Percentiles rank a stretch among this genome's conserved stretches.
phyloP scores from a whole-genome alignment of 2,888 invertebrate species.

The Graphium colonna region DNA sequence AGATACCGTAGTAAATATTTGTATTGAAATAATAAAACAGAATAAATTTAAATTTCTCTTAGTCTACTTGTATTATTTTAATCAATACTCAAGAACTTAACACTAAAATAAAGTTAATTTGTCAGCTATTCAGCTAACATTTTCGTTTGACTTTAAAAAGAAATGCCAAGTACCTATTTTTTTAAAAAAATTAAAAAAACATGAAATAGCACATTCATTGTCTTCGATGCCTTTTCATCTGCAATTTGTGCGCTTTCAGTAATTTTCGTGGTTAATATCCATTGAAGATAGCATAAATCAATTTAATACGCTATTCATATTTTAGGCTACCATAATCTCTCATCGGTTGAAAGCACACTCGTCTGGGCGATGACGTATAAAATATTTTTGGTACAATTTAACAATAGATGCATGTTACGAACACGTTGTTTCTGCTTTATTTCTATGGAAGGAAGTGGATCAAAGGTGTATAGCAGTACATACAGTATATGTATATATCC shows the following conservation, averaged over 20 bases:
- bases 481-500: too few relatives aligned
- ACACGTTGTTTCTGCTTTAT: not conserved
- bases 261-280: slow-evolving; percentile 9
- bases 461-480: too few relatives aligned
- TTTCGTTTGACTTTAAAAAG: too few relatives aligned
- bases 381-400: slow-evolving; percentile 10
- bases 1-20: too few relatives aligned
- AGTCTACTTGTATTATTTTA: too few relatives aligned
- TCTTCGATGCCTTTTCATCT: not conserved
- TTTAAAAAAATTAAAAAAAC: too few relatives aligned
- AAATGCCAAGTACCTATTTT: too few relatives aligned
- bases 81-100: too few relatives aligned
- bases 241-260: not conserved
- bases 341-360: slow-evolving; percentile 12
- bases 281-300: slow-evolving; percentile 11
- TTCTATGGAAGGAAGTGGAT: not conserved
- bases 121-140: too few relatives aligned
- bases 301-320: slow-evolving; percentile 13
- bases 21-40: too few relatives aligned
- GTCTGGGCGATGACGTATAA: slow-evolving; percentile 12
- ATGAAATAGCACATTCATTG: not conserved
- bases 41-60: too few relatives aligned
- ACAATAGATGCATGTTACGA: slow-evolving; percentile 3
- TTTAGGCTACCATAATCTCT: slow-evolving; percentile 15
- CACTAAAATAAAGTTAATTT: too few relatives aligned